phyloP scores from a whole-genome alignment of 2,113 vertebrate species.

The Centropus bengalensis region DNA sequence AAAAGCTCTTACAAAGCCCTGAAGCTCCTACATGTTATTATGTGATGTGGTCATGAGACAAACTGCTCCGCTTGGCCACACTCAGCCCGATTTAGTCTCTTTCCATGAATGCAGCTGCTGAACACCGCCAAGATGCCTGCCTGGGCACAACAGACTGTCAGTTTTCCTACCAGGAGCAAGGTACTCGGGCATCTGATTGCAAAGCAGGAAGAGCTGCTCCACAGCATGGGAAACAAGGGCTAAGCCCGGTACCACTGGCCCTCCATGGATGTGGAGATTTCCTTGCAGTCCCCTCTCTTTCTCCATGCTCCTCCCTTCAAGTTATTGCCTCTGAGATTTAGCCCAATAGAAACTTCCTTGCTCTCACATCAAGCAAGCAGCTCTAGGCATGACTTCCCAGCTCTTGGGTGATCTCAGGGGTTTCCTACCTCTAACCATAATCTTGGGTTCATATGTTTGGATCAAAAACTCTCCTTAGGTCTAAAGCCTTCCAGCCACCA shows the following conservation, averaged over 20 bases:
- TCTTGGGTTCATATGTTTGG: neutral
- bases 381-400: neutral
- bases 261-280: neutral
- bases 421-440: neutral
- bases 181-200: neutral
- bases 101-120: neutral
- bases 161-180: neutral
- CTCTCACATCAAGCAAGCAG: constrained; percentile 1
- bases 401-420: neutral
- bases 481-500: neutral
- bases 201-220: neutral
- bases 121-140: neutral
- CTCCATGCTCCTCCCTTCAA: neutral
- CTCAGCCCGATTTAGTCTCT: neutral
- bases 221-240: neutral
- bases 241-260: neutral
- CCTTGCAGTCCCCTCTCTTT: neutral
- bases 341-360: neutral
- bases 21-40: neutral
- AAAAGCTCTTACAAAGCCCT: neutral
- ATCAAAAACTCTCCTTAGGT: neutral
- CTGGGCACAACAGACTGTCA: neutral
- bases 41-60: neutral
- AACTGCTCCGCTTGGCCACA: neutral
- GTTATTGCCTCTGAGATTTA: neutral